phyloP scores from a whole-genome alignment of 37 sponge, comb jelly and placozoan species.

The Sycon ciliatum region DNA sequence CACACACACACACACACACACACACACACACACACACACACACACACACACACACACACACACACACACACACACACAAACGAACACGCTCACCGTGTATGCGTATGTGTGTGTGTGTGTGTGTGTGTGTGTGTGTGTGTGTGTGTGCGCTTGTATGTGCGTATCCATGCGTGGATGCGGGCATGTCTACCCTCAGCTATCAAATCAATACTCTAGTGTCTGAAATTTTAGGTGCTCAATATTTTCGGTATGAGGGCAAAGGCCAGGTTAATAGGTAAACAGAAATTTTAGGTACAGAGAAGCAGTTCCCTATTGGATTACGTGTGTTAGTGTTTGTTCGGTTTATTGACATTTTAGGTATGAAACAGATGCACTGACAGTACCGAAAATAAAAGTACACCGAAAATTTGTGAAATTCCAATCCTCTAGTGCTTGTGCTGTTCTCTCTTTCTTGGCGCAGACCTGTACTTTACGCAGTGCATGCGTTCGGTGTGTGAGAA shows the following conservation, averaged over 20 bases:
- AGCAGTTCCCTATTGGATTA: too few species aligned
- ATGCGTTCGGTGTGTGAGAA: conserved; percentile 37
- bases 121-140: neutral
- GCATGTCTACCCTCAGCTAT: neutral
- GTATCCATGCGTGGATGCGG: neutral
- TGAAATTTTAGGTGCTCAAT: neutral
- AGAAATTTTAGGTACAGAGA: neutral
- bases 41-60: conserved; percentile 19
- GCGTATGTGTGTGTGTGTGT: neutral
- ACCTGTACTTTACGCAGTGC: conserved; percentile 29
- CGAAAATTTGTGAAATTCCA: too few species aligned
- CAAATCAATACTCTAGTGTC: neutral
- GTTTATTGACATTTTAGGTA: too few species aligned
- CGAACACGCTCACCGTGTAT: neutral
- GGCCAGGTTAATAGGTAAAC: too few species aligned
- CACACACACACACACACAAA: conserved; percentile 20
- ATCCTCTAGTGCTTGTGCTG: too few species aligned
- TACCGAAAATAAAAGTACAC: too few species aligned
- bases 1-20: conserved; percentile 29
- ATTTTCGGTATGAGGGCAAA: too few species aligned
- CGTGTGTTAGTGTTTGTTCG: too few species aligned
- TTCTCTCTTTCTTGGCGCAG: neutral
- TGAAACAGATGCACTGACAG: too few species aligned
- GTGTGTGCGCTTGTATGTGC: neutral
- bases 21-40: conserved; percentile 17